Base-by-base conservation (phyloP, 2,113 vertebrate species). In the Phylloscopus trochiloides region DNA sequence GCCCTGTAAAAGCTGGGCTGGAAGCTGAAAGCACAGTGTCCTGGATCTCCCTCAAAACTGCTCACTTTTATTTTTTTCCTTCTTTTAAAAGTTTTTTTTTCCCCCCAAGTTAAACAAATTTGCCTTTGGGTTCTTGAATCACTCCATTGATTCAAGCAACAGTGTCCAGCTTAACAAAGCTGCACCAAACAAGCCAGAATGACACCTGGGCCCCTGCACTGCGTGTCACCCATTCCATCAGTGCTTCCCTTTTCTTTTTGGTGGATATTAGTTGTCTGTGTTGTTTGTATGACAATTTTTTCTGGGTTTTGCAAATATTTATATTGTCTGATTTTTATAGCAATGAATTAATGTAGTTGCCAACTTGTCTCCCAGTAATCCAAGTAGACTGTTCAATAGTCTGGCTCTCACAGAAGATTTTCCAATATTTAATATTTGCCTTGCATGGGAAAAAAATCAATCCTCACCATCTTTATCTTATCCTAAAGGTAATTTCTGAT, bases 11-110 rank as follows among this genome's bases (percentile, higher is more conserved):
- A 80, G 63, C 78, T 88, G 78, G 65, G 10, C 48, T 77, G 14
- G 85, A 47, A 29, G n/a, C 79, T 77, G 50, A 34, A 82, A 94
- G 47, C 81, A 62, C 7, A 34, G 28, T 70, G 95, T 97, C 96
- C 98, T 98, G 98, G 98, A 98, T 98, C 98, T 98, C 91, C 97
- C 48, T 98, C 97, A 93, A 91, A 97, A 97, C 79, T 96, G 80
- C 77, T 80, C 86, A 74, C 79, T 63, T 31, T 18, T 17, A 38
- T 28, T 36, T 54, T 71, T 45, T 32, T 6, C 14, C n/a, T 50
- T 83, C 4, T 24, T 36, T 57, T 67, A 29, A 51, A 52, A 14
- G 0, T 4, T 63, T 82, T 80, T 86, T 80, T 52, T 43, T 50
- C 25, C 22, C 11, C 15, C 4, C 57, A 38, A 51, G 8, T 92